Evolutionary conservation across 2,888 invertebrate genomes (phyloP).

Genomic region (Cyrtodaria siliqua): DNA sequence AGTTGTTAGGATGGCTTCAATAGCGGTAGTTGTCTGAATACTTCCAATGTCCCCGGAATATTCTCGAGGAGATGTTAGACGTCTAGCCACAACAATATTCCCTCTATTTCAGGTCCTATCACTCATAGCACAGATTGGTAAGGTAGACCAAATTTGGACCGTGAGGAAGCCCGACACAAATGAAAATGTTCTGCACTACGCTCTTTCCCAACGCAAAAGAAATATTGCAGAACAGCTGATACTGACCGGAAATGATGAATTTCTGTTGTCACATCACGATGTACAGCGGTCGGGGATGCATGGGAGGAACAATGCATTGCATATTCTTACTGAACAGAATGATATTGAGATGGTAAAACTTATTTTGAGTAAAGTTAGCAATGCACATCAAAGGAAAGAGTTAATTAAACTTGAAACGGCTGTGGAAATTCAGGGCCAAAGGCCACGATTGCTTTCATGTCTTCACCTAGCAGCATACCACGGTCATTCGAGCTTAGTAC

Average conservation of each 20-base stretch:
- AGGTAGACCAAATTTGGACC: conserved; percentile 1
- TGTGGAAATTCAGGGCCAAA: conserved; percentile 80
- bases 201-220: conserved; percentile 61
- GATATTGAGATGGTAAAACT: conserved; percentile 68
- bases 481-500: conserved; percentile 69
- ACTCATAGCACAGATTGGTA: neutral
- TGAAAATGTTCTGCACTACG: conserved; percentile 73
- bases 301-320: conserved; percentile 78
- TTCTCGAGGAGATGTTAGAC: too few relatives aligned
- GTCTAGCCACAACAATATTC: too few relatives aligned
- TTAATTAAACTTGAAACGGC: conserved; percentile 72
- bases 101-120: neutral
- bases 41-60: too few relatives aligned
- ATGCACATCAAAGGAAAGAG: conserved; percentile 31
- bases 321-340: conserved; percentile 77
- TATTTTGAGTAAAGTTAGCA: conserved; percentile 47
- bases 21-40: too few relatives aligned
- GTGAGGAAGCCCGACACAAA: conserved; percentile 56
- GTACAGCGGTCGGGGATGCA: conserved; percentile 63
- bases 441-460: conserved; percentile 79
- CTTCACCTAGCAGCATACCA: conserved; percentile 78
- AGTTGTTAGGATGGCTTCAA: too few relatives aligned
- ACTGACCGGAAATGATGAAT: conserved; percentile 35
- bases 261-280: conserved; percentile 68
- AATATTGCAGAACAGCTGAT: conserved; percentile 62